Evolutionary conservation across 2,113 vertebrate species (phyloP), one percentile per base, ranked within the genome.

Genomic region (Octodon degus): DNA sequence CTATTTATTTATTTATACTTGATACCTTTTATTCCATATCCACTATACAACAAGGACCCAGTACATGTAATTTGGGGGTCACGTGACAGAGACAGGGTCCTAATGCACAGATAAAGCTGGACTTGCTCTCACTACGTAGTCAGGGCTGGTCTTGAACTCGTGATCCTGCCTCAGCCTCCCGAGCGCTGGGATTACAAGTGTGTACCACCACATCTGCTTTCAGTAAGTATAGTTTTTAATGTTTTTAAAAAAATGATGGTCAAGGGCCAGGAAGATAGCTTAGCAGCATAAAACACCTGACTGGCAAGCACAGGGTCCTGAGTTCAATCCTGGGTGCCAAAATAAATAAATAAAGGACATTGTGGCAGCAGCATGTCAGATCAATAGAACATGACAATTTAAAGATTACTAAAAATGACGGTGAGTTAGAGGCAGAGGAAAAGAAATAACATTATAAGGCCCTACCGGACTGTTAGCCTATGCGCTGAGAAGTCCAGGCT

Each of bases 11-110:
- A 79, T 40, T 62, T 96, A 91, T 76, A 89, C 27, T 84, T 74
- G 43, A 81, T 84, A 87, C 19, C n/a, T 96, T 97, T 87, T 90
- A 93, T 91, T 93, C 50, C 76, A 81, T 16, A 58, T 2, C 34
- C 92, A 93, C 30, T 68, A 79, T 40, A 16, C 83, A 95, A 86
- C 13, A 86, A 93, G 17, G 37, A 86, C 37, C 92, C 17, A 88
- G 93, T 70, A 81, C 72, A 89, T 53, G 53, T 0, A 79, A 80
- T 68, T 88, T 96, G 24, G 24, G 37, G 37, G 10, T 40, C 3
- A 22, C 2, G 2, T 24, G 10, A 22, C 25, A 25, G 37, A 76
- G 12, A 47, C 14, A 47, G 13, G 40, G 76, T 79, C 27, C 30
- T 5, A 2, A 11, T 17, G 32, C 30, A 7, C 27, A 50, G 43